Evolutionary conservation across 2,113 vertebrate species (phyloP).

Genomic region (Anoura caudifer): DNA sequence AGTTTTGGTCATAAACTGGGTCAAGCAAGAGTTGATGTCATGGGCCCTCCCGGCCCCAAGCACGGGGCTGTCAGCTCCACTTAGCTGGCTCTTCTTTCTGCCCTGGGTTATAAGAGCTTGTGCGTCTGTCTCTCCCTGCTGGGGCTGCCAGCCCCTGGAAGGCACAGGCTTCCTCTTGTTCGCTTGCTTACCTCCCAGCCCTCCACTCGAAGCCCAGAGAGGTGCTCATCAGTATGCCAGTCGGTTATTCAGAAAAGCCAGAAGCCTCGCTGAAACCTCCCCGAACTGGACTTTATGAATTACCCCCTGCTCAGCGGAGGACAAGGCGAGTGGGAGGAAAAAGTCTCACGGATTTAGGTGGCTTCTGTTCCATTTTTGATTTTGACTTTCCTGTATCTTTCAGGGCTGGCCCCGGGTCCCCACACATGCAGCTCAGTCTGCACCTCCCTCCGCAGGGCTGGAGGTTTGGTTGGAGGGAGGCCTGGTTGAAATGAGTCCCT

Average conservation of each 20-base stretch:
- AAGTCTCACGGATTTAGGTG: background rate
- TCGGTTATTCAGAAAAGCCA: background rate
- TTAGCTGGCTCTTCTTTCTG: background rate
- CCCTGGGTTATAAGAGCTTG: background rate
- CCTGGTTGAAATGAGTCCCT: background rate
- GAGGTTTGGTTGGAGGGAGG: background rate
- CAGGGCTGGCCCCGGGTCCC: background rate
- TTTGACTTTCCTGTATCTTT: background rate
- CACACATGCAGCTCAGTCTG: background rate
- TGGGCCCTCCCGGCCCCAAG: background rate
- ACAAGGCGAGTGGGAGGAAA: background rate
- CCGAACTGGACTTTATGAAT: background rate
- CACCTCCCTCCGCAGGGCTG: background rate
- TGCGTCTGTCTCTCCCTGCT: background rate
- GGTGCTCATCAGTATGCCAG: background rate
- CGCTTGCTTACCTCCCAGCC: background rate
- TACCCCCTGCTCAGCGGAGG: background rate
- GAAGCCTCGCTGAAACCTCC: conserved; percentile 26
- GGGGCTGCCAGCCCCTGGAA: background rate
- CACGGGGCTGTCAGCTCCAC: background rate
- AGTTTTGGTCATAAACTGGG: background rate
- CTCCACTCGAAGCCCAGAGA: background rate
- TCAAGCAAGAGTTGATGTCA: background rate
- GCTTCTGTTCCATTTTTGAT: background rate
- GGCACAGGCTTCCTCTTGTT: background rate